phyloP scores from a whole-genome alignment of 2,797 vertebrate genomes.

The Falco columbarius region DNA sequence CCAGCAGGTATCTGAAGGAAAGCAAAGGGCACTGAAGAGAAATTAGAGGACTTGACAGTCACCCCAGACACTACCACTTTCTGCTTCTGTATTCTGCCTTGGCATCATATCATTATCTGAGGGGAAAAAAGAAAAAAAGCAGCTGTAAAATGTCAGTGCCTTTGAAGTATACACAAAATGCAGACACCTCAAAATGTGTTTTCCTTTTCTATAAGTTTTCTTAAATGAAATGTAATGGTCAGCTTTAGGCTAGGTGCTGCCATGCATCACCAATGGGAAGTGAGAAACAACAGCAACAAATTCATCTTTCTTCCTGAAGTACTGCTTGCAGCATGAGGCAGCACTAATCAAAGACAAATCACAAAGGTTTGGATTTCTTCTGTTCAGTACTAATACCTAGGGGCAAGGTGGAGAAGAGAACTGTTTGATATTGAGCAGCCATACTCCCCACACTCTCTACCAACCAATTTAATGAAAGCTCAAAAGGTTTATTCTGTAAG shows the following conservation, averaged over 20 bases:
- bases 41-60: background rate
- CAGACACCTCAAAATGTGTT: constrained; percentile 40
- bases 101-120: background rate
- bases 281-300: constrained; percentile 60
- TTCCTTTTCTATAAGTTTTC: constrained; percentile 32
- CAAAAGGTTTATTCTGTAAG: background rate
- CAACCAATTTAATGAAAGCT: constrained; percentile 30
- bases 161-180: constrained; percentile 50
- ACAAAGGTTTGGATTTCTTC: constrained; percentile 47
- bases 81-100: background rate
- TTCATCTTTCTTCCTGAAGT: constrained; percentile 50
- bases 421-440: constrained; percentile 19
- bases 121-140: background rate
- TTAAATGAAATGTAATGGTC: constrained; percentile 53
- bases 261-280: background rate
- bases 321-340: constrained; percentile 51
- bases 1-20: background rate
- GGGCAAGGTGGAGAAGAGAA: constrained; percentile 29
- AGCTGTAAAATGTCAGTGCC: constrained; percentile 6
- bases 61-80: background rate
- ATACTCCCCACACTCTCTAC: background rate
- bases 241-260: constrained; percentile 42
- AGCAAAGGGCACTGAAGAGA: background rate
- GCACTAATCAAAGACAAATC: constrained; percentile 64
- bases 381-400: constrained; percentile 34